These are phyloP conservation scores for Exocentrus adspersus DNA, from an alignment of 2,888 invertebrate genomes.

Conservation along the genomic window DNA sequence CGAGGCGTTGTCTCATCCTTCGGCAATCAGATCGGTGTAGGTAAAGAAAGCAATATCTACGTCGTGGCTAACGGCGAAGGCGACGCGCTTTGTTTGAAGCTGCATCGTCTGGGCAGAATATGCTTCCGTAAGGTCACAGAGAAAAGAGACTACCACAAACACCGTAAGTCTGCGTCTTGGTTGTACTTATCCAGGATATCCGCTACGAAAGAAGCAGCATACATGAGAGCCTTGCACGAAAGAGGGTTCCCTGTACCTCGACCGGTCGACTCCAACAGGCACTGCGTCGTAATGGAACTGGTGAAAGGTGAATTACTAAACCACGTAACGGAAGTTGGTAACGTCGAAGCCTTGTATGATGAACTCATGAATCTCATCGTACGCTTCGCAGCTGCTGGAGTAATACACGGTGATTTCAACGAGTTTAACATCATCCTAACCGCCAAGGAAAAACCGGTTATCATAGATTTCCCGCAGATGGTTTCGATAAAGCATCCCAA, in stretches of 20 bases:
- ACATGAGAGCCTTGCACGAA: constrained; percentile 93
- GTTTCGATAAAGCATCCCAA: constrained; percentile 93
- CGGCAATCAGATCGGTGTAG: constrained; percentile 98
- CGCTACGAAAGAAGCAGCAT: constrained; percentile 97
- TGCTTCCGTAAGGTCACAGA: constrained; percentile 96
- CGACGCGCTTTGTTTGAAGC: constrained; percentile 86
- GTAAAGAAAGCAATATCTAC: constrained; percentile 98
- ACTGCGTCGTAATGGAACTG: constrained; percentile 96
- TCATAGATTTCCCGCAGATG: constrained; percentile 99
- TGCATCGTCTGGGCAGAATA: constrained; percentile 93
- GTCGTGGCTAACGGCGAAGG: constrained; percentile 84
- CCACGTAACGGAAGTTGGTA: constrained; percentile 71
- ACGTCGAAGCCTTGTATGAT: constrained; percentile 86
- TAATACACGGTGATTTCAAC: constrained; percentile 99
- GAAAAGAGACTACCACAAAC: constrained; percentile 96
- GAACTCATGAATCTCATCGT: constrained; percentile 94
- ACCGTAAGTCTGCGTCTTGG: constrained; percentile 92
- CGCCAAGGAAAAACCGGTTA: constrained; percentile 79
- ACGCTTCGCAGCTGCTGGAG: constrained; percentile 90
- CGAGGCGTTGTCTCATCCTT: constrained; percentile 84
- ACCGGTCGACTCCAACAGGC: constrained; percentile 93
- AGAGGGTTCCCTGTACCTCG: constrained; percentile 94
- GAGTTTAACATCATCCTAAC: constrained; percentile 97
- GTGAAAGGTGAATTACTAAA: constrained; percentile 83
- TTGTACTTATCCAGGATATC: constrained; percentile 95